Base-by-base conservation (phyloP, 2,113 vertebrate genomes). In the Anthoscopus minutus region DNA sequence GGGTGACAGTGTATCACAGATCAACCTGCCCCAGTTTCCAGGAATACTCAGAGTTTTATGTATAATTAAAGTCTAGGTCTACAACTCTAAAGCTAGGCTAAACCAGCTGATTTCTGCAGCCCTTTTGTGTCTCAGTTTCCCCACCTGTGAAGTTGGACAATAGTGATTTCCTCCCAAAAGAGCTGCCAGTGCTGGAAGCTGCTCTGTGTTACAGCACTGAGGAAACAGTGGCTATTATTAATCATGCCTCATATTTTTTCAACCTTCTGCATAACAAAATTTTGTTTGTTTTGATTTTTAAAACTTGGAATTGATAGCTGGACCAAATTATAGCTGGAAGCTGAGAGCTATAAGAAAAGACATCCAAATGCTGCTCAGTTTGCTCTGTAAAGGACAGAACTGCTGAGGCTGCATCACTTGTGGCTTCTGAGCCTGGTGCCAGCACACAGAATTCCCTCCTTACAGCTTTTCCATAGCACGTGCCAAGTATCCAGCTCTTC, bases 361-460 rank as follows among this genome's bases (percentile, higher is more conserved):
- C 77, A 71, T 95, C 95, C 94, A 96, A 92, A 51, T 76, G 69
- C 92, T 93, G 88, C 81, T 94, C 86, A 21, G 31, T 69, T 93
- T 85, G 91, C 70, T 89, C 70, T 30, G 91, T 19, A 42, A 14
- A 83, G 88, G 93, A 71, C 51, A 90, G 95, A 96, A 97, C 33
- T 97, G 96, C 96, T 97, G 96, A 96, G 95, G 72, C 92, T 94
- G 96, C 94, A 96, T 71, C 94, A 90, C 92, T 96, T 74, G 80
- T 3, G 35, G 90, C 85, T 96, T 76, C 65, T 21, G 79, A 94
- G 88, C 88, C 61, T 0, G 0, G 61, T 94, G 93, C 95, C 95
- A 97, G 72, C 85, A 83, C 11, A 92, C 96, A 96, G 95, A 95
- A 94, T 95, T 96, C 95, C 88, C 96, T 93, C 61, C 88, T 93